Conservation (phyloP, 2,888 invertebrate genomes). For the Acronicta alni region DNA sequence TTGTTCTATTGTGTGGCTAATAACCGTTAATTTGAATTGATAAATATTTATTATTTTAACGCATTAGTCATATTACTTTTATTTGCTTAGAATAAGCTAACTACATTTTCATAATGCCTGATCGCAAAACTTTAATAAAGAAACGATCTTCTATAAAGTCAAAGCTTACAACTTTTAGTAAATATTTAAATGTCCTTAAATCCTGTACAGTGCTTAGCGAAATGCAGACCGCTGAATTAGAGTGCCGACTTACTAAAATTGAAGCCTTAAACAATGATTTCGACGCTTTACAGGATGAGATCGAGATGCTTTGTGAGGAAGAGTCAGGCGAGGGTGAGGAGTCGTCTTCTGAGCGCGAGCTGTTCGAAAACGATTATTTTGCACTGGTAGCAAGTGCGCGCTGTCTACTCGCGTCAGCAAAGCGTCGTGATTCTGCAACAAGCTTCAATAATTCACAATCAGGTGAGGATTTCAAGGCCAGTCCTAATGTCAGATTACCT, state of each 20-base stretch:
- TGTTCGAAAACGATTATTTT: not conserved
- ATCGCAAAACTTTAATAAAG: no score
- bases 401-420: not conserved
- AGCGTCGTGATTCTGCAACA: not conserved
- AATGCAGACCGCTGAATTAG: not conserved
- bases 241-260: not conserved
- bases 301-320: not conserved
- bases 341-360: not conserved
- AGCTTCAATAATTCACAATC: not conserved
- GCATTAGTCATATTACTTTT: no score
- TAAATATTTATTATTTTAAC: no score
- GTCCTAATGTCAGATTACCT: not conserved
- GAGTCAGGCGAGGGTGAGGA: not conserved
- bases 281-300: not conserved
- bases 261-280: not conserved
- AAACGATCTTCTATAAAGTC: not conserved
- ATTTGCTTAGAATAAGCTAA: no score
- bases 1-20: no score
- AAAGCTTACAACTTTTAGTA: not conserved
- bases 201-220: not conserved
- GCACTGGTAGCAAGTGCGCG: not conserved
- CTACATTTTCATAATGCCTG: no score
- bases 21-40: no score
- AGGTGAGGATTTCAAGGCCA: slow-evolving; percentile 1
- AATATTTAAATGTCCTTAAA: slow-evolving; percentile 1